Conservation (phyloP, 2,113 vertebrate genomes). For the Nanger granti region DNA sequence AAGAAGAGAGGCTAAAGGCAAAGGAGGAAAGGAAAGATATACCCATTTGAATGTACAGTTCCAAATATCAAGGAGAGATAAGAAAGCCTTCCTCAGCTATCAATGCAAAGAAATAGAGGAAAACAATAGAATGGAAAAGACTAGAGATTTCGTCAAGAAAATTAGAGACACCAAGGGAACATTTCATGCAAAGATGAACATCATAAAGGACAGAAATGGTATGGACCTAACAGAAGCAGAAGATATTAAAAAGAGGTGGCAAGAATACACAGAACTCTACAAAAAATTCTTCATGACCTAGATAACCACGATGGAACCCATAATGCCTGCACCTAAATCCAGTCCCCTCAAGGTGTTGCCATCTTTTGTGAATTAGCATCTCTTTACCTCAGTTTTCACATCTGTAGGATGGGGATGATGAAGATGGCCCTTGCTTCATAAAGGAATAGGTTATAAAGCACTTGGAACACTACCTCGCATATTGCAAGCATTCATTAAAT, state of each 20-base stretch:
- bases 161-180: not conserved
- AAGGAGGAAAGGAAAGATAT: not conserved
- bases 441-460: not conserved
- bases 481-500: not conserved
- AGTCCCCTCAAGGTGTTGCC: not conserved
- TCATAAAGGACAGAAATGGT: not conserved
- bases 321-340: not conserved
- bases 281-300: not conserved
- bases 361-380: not conserved
- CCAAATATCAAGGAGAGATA: not conserved
- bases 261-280: not conserved
- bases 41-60: not conserved
- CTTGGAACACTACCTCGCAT: accelerated
- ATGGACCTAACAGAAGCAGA: not conserved
- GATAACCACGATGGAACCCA: not conserved
- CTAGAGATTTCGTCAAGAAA: not conserved
- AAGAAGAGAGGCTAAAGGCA: not conserved
- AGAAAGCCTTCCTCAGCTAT: not conserved
- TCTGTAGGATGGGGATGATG: not conserved
- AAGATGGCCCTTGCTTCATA: not conserved
- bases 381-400: not conserved
- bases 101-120: not conserved
- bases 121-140: not conserved
- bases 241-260: not conserved
- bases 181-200: not conserved